Evolutionary conservation across 1,140 invertebrate genomes (phyloP).

Genomic region (Caenorhabditis remanei): DNA sequence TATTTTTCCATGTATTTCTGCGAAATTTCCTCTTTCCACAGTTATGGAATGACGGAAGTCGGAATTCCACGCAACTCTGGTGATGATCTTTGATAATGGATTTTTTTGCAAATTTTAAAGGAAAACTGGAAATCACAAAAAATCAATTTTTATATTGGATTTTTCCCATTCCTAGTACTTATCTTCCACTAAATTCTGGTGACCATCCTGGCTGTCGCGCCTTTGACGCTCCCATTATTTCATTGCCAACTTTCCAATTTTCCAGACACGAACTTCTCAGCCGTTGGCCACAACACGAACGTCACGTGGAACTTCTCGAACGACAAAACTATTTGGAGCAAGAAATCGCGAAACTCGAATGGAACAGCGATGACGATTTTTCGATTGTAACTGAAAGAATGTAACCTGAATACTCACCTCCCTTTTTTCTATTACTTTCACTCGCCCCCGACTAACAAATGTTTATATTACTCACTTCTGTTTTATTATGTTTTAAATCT

Average conservation of each 20-base stretch:
- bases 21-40: too few species aligned
- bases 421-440: background rate
- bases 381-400: background rate
- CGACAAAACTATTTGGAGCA: conserved; percentile 32
- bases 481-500: conserved; percentile 11
- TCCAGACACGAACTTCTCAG: background rate
- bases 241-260: background rate
- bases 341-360: conserved; percentile 1
- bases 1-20: too few species aligned
- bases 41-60: too few species aligned
- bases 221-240: too few species aligned
- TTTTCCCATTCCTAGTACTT: too few species aligned
- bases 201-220: too few species aligned
- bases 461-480: background rate
- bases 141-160: too few species aligned
- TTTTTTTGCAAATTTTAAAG: too few species aligned
- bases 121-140: too few species aligned
- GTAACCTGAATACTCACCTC: background rate
- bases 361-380: background rate
- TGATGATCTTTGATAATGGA: too few species aligned
- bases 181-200: too few species aligned
- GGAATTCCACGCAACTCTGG: too few species aligned
- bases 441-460: background rate
- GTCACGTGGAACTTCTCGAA: conserved; percentile 3
- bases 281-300: conserved; percentile 17